Conservation (phyloP, 2,797 vertebrate genomes). For the Chaunax sp. region DNA sequence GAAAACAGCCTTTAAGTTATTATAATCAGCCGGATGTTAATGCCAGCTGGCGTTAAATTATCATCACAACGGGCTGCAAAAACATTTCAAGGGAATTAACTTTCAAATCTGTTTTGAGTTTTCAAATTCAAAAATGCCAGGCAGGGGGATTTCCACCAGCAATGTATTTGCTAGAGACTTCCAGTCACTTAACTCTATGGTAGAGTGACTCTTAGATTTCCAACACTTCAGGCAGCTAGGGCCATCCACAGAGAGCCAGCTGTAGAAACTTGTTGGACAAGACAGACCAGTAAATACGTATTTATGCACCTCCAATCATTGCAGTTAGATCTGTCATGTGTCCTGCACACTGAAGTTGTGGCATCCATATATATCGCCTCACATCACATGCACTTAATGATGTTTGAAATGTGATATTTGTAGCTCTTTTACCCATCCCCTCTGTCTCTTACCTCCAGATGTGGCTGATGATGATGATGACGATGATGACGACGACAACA, state of each 20-base stretch:
- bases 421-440: constrained; percentile 46
- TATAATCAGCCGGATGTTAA: constrained; percentile 27
- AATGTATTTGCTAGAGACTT: constrained; percentile 32
- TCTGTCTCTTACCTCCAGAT: constrained; percentile 68
- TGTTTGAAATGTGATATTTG: background rate
- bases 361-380: constrained; percentile 40
- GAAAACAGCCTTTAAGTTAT: background rate
- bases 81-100: constrained; percentile 20
- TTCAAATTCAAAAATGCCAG: constrained; percentile 14
- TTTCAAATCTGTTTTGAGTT: constrained; percentile 10
- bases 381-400: constrained; percentile 27
- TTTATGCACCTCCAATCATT: constrained; percentile 31
- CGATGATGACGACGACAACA: constrained; percentile 66
- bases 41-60: constrained; percentile 40
- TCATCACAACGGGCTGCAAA: constrained; percentile 27
- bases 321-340: constrained; percentile 27
- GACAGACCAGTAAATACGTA: constrained; percentile 18
- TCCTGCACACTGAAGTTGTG: constrained; percentile 42
- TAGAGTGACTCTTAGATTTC: constrained; percentile 19
- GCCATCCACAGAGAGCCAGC: constrained; percentile 29
- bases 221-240: constrained; percentile 19
- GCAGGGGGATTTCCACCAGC: constrained; percentile 27
- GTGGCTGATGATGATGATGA: constrained; percentile 72
- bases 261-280: constrained; percentile 37
- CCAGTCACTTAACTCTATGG: constrained; percentile 23